Evolutionary conservation across 2,888 invertebrate species (phyloP), one percentile per base, ranked within the genome.

Genomic region (Chrysina gloriosa): DNA sequence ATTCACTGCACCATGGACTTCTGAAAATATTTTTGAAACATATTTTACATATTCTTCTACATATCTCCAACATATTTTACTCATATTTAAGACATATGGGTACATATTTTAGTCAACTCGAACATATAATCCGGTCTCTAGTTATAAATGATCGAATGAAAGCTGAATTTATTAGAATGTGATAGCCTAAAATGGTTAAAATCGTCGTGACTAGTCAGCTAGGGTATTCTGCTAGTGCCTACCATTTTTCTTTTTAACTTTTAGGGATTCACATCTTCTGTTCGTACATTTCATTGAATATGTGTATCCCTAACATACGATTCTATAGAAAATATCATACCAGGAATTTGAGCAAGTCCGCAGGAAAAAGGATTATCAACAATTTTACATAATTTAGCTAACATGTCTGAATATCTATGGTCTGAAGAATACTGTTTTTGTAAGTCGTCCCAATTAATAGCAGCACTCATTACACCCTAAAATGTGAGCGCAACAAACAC

Each of bases 401-500:
- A 86, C 77, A 93, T 92, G 75, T 95, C 91, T 76, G 91, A 87
- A 82, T 93, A 96, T 29, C 88, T 85, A 69, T 91, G 89, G 82
- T 97, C 91, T 4, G 92, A 89, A 74, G 91, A 88, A 83, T 94
- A 97, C 81, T 98, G 97, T 50, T 90, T 87, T 84, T 97, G 93
- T 64, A 98, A 85, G 73, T 95, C 86, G 75, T 94, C 90, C 98
- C 98, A 98, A 80, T 96, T 93, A 77, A 98, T 96, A 0, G 96
- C 94, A 74, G 92, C 92, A 75, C 96, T 94, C 93, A 98, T 93
- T 2, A 97, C 97, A 50, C 97, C 97, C 92, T 96, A 84, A 39
- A 85, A 84, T 47, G 9, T 29, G 25, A 63, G 52, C 16, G 11
- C 2, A 31, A 58, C 29, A 36, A 42, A 58, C 25, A 9, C 23